phyloP scores from a whole-genome alignment of 2,113 vertebrate species.

The Pelecanoides urinatrix region DNA sequence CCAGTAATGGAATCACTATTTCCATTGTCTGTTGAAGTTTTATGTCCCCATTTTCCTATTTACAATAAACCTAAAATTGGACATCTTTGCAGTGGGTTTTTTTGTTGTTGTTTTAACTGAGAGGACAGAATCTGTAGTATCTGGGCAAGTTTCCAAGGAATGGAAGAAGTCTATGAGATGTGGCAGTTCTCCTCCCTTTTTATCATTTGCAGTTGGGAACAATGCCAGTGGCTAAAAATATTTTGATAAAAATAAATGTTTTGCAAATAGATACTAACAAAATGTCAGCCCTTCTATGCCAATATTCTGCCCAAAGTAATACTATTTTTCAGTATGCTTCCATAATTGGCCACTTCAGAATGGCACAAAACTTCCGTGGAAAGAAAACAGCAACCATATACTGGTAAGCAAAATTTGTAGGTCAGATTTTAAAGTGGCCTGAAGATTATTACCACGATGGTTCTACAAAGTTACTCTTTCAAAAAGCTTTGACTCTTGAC shows the following conservation, averaged over 20 bases:
- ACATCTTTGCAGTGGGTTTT: background rate
- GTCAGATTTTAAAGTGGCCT: background rate
- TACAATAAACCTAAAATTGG: background rate
- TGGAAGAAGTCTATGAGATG: background rate
- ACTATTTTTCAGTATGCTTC: background rate
- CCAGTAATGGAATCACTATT: background rate
- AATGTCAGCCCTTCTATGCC: conserved; percentile 3
- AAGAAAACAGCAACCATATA: background rate
- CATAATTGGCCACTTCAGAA: background rate
- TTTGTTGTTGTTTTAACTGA: background rate
- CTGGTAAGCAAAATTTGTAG: background rate
- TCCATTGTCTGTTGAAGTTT: background rate
- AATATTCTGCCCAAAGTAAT: conserved; percentile 11
- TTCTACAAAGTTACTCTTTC: background rate
- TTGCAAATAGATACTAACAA: conserved; percentile 35
- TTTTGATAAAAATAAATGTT: conserved; percentile 50
- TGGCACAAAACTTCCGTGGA: background rate
- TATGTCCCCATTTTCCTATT: background rate
- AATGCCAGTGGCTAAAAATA: conserved; percentile 56
- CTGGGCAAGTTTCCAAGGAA: conserved; percentile 8
- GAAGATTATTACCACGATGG: background rate
- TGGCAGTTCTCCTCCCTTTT: background rate
- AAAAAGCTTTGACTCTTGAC: background rate
- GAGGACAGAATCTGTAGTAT: background rate
- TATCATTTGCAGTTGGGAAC: conserved; percentile 17